These are phyloP conservation scores for Tragelaphus imberbis DNA, from an alignment of 2,113 vertebrate species.

Conservation along the genomic window DNA sequence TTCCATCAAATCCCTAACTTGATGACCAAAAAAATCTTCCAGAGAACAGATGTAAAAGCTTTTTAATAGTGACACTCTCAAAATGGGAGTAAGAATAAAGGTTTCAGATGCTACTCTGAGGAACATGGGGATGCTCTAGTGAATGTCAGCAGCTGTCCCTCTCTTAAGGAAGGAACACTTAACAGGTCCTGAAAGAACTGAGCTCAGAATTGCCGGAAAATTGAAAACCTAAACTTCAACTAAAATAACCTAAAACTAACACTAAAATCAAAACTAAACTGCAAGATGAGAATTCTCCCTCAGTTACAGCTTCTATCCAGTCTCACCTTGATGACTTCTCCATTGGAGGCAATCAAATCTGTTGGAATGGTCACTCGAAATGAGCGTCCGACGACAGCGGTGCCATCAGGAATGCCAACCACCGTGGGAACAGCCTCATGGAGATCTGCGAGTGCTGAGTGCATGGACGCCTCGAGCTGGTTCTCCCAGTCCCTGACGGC, in stretches of 20 bases:
- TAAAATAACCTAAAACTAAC: neutral
- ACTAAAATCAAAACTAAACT: neutral
- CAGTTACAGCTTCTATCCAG: neutral
- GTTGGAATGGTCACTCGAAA: constrained; percentile 88
- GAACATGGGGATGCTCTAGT: neutral
- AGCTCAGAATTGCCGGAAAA: neutral
- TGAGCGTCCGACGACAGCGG: constrained; percentile 88
- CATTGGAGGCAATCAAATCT: constrained; percentile 80
- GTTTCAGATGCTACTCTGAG: neutral
- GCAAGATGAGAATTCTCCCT: neutral
- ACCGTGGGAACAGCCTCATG: constrained; percentile 80
- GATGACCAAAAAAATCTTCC: neutral
- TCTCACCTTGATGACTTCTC: constrained; percentile 89
- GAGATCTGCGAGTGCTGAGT: constrained; percentile 87
- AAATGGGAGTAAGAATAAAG: neutral
- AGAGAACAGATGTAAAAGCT: neutral
- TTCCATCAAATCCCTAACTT: neutral
- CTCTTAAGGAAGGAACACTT: neutral
- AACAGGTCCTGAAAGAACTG: neutral
- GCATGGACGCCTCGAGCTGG: constrained; percentile 95
- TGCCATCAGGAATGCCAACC: constrained; percentile 89
- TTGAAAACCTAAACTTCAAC: neutral
- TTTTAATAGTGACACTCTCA: neutral
- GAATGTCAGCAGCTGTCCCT: neutral
- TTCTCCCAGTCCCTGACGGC: constrained; percentile 85